Base-by-base conservation (phyloP, 2,113 vertebrate genomes). In the Agapornis roseicollis region DNA sequence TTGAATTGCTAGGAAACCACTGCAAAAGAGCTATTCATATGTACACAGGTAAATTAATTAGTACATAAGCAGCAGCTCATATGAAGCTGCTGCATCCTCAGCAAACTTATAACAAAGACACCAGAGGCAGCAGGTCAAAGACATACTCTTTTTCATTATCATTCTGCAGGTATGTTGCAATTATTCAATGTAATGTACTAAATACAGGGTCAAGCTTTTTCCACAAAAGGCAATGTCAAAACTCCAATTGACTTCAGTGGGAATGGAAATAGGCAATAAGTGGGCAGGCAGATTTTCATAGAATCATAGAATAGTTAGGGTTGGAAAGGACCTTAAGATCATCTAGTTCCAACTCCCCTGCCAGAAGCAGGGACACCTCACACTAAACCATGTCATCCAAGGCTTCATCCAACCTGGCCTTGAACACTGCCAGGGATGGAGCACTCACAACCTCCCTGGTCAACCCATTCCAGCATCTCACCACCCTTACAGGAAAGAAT, bases 21-120 rank as follows among this genome's bases (percentile, higher is more conserved):
- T 68, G 37, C 63, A 61, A 79, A 80, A 96, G 69, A 89, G 58
- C 60, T 85, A 49, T 50, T 93, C 77, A 6, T 89, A 94, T 42
- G 81, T 46, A 81, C 17, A 58, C 90, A 97, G 89, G 87, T 91
- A 88, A 84, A 82, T 85, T 96, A 93, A 93, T 97, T 95, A 97
- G 93, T 90, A 94, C 95, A 96, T 94, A 96, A 39, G 60, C 89
- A 93, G 83, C 72, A 94, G 90, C 35, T 85, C 83, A 87, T 27
- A 17, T 44, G 66, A 86, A 77, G 63, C 64, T 65, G 73, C 65
- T 96, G 87, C 47, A 88, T 85, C 53, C 93, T 93, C 79, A 93
- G 81, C 74, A 93, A 96, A 85, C 85, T 70, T 91, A 25, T 53
- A 91, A 89, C 66, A 91, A 91, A 97, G 64, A 80, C 94, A 95